Conservation (phyloP, 2,113 vertebrate genomes). For the Cathartes aura region DNA sequence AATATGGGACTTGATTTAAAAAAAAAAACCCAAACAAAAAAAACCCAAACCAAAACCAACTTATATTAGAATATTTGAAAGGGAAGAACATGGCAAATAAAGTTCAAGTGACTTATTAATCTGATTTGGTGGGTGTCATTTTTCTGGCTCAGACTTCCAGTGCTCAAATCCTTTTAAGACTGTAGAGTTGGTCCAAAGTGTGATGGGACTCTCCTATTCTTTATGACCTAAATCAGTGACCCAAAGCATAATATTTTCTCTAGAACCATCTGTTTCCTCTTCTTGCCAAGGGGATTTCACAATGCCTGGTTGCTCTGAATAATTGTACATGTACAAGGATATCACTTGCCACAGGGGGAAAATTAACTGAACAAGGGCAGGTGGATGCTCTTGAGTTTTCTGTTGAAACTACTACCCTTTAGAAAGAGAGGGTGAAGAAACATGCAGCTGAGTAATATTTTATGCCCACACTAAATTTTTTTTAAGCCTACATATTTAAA, state of each 20-base stretch:
- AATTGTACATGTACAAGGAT: constrained; percentile 29
- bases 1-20: neutral
- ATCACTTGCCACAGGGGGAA: constrained; percentile 31
- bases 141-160: neutral
- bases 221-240: constrained; percentile 51
- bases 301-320: constrained; percentile 55
- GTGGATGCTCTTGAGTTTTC: constrained; percentile 10
- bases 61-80: neutral
- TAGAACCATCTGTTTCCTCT: constrained; percentile 60
- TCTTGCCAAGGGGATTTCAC: constrained; percentile 69
- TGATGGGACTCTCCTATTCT: constrained; percentile 27
- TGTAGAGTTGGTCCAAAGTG: constrained; percentile 29
- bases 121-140: neutral
- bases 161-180: neutral
- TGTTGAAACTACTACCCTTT: neutral
- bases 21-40: neutral
- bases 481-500: neutral
- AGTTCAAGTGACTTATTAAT: neutral
- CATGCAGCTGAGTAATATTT: neutral
- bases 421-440: neutral
- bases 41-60: neutral
- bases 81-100: neutral
- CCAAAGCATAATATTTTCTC: constrained; percentile 52
- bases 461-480: neutral
- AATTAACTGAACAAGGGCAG: constrained; percentile 31